phyloP scores from a whole-genome alignment of 2,888 invertebrate genomes.

The Cheilosia scutellata region DNA sequence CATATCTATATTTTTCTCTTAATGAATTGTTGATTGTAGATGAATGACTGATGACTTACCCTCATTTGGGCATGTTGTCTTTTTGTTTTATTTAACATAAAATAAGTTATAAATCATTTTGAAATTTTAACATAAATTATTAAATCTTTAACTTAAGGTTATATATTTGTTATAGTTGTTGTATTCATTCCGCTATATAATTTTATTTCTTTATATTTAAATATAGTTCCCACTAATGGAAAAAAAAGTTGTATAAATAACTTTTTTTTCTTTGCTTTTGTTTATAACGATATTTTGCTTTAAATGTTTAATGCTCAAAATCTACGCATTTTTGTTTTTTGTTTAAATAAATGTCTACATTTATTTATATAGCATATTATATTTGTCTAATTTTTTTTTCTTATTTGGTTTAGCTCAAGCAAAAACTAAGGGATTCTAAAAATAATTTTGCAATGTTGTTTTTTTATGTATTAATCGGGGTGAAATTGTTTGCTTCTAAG shows the following conservation, averaged over 20 bases:
- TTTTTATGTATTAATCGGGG: not conserved
- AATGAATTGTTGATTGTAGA: constrained; percentile 57
- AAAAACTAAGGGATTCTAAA: constrained; percentile 60
- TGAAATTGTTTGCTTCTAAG: constrained; percentile 47
- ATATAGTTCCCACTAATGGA: constrained; percentile 73
- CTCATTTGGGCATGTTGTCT: constrained; percentile 75
- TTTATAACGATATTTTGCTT: constrained; percentile 29
- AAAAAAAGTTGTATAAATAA: constrained; percentile 65
- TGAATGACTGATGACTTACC: constrained; percentile 75
- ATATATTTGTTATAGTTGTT: constrained; percentile 64
- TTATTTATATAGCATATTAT: constrained; percentile 37
- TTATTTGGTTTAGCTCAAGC: constrained; percentile 52
- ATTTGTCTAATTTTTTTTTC: constrained; percentile 45
- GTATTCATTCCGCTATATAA: constrained; percentile 53
- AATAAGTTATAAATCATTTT: constrained; percentile 44
- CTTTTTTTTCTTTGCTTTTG: constrained; percentile 42
- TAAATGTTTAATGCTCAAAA: constrained; percentile 57
- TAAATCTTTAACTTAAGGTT: constrained; percentile 69
- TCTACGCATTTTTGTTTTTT: constrained; percentile 57
- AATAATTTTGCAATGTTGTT: constrained; percentile 29
- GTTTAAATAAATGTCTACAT: constrained; percentile 35
- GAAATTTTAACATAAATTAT: constrained; percentile 51
- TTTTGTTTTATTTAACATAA: constrained; percentile 52
- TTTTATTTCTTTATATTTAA: constrained; percentile 49
- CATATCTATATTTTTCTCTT: constrained; percentile 14